Conservation (phyloP, 2,888 invertebrate genomes). For the Amphiduros pacificus region DNA sequence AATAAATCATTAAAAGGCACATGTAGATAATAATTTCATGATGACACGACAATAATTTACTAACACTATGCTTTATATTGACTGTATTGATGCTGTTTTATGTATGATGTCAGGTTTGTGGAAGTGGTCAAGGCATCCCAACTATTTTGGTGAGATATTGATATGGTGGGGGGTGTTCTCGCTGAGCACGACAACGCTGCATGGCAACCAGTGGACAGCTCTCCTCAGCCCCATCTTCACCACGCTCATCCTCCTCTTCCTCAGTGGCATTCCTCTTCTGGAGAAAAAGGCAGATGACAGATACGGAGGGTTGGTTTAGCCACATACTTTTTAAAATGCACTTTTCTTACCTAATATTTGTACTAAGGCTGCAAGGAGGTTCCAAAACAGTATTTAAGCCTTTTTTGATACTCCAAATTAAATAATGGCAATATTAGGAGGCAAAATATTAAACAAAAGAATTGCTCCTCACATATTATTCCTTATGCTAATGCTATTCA, state of each 20-base stretch:
- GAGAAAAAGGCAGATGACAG: constrained; percentile 87
- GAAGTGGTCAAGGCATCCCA: constrained; percentile 87
- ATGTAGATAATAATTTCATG: no score
- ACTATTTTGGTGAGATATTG: constrained; percentile 91
- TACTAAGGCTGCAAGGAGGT: neutral
- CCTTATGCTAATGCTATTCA: no score
- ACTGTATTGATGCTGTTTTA: no score
- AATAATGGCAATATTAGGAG: no score
- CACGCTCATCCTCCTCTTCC: constrained; percentile 81
- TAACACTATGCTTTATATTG: no score
- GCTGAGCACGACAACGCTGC: constrained; percentile 82
- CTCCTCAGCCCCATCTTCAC: constrained; percentile 86
- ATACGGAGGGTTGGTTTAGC: constrained; percentile 73
- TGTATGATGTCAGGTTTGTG: constrained; percentile 72
- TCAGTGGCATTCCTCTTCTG: constrained; percentile 86
- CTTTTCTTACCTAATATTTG: no score
- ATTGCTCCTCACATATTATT: no score
- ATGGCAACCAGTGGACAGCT: constrained; percentile 81
- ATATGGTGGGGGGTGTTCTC: constrained; percentile 94
- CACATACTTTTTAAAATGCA: neutral
- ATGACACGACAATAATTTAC: no score
- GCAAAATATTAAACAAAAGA: no score
- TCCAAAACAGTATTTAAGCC: neutral
- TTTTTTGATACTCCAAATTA: no score
- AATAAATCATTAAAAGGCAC: no score